Evolutionary conservation across 1,140 invertebrate species (phyloP), one percentile per base, ranked within the genome.

Genomic region (Musca domestica): DNA sequence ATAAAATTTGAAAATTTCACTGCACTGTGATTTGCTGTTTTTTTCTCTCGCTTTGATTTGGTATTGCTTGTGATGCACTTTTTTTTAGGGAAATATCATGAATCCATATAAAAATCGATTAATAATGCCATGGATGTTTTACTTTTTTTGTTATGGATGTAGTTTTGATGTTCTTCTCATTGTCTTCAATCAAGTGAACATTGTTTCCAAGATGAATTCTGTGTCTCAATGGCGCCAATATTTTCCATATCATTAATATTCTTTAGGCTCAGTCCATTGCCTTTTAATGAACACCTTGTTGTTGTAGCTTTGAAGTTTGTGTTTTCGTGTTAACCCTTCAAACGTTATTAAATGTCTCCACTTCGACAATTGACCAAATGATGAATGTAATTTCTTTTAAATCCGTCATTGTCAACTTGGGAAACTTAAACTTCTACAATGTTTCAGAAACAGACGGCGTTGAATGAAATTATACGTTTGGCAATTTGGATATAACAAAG

Each of bases 181-280:
- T 27, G 22, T 25, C 14, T 56, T 56, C 22, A 25, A 15, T 56
- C 22, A n/a, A n/a, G 3, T 23, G 5, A n/a, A 3, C 20, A 1
- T 15, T 58, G 25, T 17, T 58, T 58, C 23, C 20, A 9, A n/a
- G 4, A 17, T 41, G 23, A 20, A 3, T 30, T 27, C 5, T 58
- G 54, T 52, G 54, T 58, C 52, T n/a, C 14, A 27, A 30, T 58
- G 54, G 54, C 54, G 54, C 54, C 54, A 58, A 58, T 17, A 27
- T 58, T 58, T 58, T n/a, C 25, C 15, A 58, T 27, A 58, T 58
- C 54, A 58, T 58, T 58, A 58, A 58, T 58, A 56, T 19, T 19
- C 20, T 22, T 6, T 20, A 5, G n/a, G 17, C 19, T 51, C 7
- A 20, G 5, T 19, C 6, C 48, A 19, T 51, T 51, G 20, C 2